Conservation (phyloP, 2,888 invertebrate species). For the Drosophila melanosoma region DNA sequence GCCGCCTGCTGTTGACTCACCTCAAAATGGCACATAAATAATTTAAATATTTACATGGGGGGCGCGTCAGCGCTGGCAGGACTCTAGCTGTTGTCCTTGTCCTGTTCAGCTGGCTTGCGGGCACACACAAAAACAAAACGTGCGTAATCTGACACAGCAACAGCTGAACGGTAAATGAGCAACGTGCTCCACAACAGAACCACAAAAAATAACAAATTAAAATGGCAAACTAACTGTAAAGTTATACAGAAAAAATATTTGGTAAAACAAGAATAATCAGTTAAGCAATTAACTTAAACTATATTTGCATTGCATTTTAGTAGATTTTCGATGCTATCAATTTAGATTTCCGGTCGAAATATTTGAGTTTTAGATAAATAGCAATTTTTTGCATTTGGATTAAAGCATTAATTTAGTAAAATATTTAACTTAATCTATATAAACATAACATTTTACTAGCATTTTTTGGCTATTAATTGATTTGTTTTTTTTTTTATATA, state of each 20-base stretch:
- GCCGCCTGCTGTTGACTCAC: constrained; percentile 58
- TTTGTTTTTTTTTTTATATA: neutral
- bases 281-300: neutral
- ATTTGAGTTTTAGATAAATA: neutral
- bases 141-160: constrained; percentile 56
- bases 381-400: neutral
- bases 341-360: neutral
- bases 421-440: neutral
- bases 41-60: constrained; percentile 72
- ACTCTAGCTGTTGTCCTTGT: constrained; percentile 21
- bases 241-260: neutral
- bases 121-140: constrained; percentile 47
- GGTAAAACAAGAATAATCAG: constrained; percentile 12
- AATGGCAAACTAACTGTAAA: constrained; percentile 3
- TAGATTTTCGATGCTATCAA: neutral
- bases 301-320: neutral
- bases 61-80: constrained; percentile 16
- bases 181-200: constrained; percentile 17
- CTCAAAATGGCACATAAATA: constrained; percentile 77
- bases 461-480: neutral
- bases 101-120: constrained; percentile 7
- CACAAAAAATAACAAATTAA: neutral
- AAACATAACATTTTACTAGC: neutral
- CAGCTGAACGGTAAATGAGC: constrained; percentile 27
- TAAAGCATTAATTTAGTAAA: neutral